phyloP scores from a whole-genome alignment of 2,888 invertebrate species.

The Octonoba sinensis region DNA sequence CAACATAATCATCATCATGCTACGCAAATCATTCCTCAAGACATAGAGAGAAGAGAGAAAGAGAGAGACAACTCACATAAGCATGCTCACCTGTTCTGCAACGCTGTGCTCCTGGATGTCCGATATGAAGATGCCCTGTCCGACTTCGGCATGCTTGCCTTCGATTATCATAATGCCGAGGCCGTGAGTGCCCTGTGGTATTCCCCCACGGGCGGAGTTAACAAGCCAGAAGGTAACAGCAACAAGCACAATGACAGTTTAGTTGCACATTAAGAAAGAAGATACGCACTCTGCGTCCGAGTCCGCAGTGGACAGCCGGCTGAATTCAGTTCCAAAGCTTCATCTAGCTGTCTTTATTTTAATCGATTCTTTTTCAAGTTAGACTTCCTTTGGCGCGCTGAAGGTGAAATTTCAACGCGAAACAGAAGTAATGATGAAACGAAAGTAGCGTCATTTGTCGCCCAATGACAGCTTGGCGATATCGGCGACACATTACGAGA shows the following conservation, averaged over 20 bases:
- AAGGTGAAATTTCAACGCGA: too few relatives aligned
- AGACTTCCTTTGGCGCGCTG: too few relatives aligned
- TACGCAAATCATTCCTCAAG: too few relatives aligned
- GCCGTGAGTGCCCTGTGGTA: slow-evolving; percentile 79
- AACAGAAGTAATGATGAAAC: too few relatives aligned
- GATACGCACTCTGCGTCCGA: neutral
- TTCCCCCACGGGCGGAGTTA: slow-evolving; percentile 41
- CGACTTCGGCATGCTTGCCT: slow-evolving; percentile 91
- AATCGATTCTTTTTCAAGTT: too few relatives aligned
- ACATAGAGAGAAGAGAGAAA: too few relatives aligned
- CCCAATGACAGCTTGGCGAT: too few relatives aligned
- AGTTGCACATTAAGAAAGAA: slow-evolving; percentile 39
- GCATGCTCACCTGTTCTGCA: slow-evolving; percentile 70
- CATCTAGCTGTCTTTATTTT: too few relatives aligned
- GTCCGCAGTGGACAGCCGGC: neutral
- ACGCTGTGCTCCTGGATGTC: slow-evolving; percentile 91
- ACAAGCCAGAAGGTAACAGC: slow-evolving; percentile 60
- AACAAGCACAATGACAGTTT: slow-evolving; percentile 58
- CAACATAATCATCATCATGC: too few relatives aligned
- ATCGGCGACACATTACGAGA: too few relatives aligned
- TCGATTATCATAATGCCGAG: slow-evolving; percentile 96
- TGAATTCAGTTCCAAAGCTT: too few relatives aligned
- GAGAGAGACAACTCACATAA: neutral
- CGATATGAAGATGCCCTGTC: slow-evolving; percentile 92
- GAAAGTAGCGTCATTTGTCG: too few relatives aligned